A percentile compares a stretch with the other conserved stretches of the same genome.
These are phyloP conservation scores for Hippocampus abdominalis DNA, from an alignment of 2,113 vertebrate genomes.

Conservation along the genomic window DNA sequence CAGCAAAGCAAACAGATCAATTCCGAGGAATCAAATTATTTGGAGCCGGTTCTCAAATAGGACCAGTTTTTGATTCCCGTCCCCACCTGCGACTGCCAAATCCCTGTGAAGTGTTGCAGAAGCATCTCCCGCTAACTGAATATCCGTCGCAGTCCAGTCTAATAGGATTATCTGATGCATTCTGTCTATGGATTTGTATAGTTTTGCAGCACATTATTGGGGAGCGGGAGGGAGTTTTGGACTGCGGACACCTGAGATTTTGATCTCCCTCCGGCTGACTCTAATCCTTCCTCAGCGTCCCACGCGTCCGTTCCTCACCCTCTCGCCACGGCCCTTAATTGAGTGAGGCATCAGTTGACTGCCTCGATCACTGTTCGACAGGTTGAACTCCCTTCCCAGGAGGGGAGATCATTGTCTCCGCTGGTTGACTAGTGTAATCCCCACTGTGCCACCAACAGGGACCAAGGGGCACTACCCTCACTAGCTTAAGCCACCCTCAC, in stretches of 20 bases:
- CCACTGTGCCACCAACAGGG: constrained; percentile 28
- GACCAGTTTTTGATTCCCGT: constrained; percentile 9
- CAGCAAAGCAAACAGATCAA: no score
- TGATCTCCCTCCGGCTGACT: constrained; percentile 46
- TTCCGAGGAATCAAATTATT: no score
- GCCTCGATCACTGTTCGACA: constrained; percentile 71
- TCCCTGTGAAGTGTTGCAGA: constrained; percentile 65
- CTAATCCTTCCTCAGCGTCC: constrained; percentile 57
- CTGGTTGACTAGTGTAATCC: constrained; percentile 79
- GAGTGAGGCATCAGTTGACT: constrained; percentile 80
- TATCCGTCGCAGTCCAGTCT: constrained; percentile 52
- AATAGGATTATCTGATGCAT: constrained; percentile 58
- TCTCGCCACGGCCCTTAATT: constrained; percentile 67
- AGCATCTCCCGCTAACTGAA: constrained; percentile 61
- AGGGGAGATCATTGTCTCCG: constrained; percentile 77
- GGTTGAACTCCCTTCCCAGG: constrained; percentile 67
- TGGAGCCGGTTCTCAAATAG: no score
- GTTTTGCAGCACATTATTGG: constrained; percentile 43
- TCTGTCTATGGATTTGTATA: constrained; percentile 52
- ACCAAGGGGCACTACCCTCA: constrained; percentile 70
- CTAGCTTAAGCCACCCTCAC: constrained; percentile 57
- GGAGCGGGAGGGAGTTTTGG: constrained; percentile 28
- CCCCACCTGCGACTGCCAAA: constrained; percentile 55
- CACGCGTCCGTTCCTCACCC: constrained; percentile 6
- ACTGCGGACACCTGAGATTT: constrained; percentile 38